phyloP scores from a whole-genome alignment of 2,888 invertebrate genomes.

The Pharmacophagus antenor region DNA sequence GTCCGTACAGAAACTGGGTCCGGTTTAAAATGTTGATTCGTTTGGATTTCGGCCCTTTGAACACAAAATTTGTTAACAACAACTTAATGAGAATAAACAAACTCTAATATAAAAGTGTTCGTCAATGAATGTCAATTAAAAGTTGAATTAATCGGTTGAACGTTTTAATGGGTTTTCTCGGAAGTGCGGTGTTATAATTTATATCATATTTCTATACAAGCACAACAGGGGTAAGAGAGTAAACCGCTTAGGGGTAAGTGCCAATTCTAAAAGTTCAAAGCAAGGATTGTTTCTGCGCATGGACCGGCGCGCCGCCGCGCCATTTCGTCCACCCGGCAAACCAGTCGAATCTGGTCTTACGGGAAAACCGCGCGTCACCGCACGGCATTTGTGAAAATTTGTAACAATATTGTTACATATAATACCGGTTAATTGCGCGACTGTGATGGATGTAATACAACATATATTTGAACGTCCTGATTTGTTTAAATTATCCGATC shows the following conservation, averaged over 20 bases:
- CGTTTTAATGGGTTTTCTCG: neutral
- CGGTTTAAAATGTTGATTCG: neutral
- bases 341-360: constrained; percentile 14
- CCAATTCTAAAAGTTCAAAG: constrained; percentile 26
- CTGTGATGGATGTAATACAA: constrained; percentile 2
- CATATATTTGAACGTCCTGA: no score
- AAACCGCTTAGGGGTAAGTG: constrained; percentile 28
- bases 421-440: constrained; percentile 10
- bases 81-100: neutral
- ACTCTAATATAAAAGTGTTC: neutral
- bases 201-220: constrained; percentile 8
- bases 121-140: neutral
- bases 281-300: constrained; percentile 29
- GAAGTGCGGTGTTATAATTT: neutral
- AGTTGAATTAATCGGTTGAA: neutral
- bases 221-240: constrained; percentile 14
- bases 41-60: neutral
- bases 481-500: no score
- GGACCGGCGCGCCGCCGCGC: constrained; percentile 25
- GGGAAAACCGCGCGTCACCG: constrained; percentile 13
- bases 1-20: neutral
- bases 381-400: neutral
- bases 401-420: constrained; percentile 2
- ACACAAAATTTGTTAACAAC: neutral
- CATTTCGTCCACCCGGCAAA: constrained; percentile 22